A percentile compares a stretch with the other conserved stretches of the same genome.
These are phyloP conservation scores for Trichomalopsis sarcophagae DNA, from an alignment of 1,140 invertebrate species.

Conservation along the genomic window DNA sequence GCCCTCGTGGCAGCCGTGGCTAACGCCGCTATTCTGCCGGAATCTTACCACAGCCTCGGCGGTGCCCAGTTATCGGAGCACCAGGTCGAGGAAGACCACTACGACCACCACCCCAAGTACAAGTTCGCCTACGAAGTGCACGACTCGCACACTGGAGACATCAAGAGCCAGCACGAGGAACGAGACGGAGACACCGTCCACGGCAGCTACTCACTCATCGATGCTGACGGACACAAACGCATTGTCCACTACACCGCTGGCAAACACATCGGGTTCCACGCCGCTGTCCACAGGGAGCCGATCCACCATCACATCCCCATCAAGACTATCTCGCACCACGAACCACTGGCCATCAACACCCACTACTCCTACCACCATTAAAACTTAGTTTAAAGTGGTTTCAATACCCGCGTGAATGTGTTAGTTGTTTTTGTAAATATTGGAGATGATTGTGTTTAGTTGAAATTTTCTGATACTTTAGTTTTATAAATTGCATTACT, in stretches of 20 bases:
- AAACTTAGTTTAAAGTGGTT: no score
- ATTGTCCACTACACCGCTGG: slow-evolving; percentile 69
- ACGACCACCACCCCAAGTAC: slow-evolving; percentile 56
- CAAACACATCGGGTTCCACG: slow-evolving; percentile 65
- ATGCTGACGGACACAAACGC: slow-evolving; percentile 58
- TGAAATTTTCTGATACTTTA: no score
- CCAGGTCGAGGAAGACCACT: slow-evolving; percentile 53
- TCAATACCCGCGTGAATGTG: no score
- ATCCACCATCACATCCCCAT: neutral
- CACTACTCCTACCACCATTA: no score
- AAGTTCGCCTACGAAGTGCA: slow-evolving; percentile 54
- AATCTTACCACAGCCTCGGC: slow-evolving; percentile 47
- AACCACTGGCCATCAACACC: no score
- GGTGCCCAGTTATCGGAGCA: neutral
- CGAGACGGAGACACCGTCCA: slow-evolving; percentile 55
- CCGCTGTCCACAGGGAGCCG: slow-evolving; percentile 56
- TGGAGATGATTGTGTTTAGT: no score
- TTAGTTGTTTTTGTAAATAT: no score
- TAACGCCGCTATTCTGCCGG: slow-evolving; percentile 65
- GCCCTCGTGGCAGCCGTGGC: slow-evolving; percentile 71
- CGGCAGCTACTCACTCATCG: slow-evolving; percentile 58
- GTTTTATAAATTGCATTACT: no score
- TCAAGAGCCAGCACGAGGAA: slow-evolving; percentile 52
- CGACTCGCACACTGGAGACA: slow-evolving; percentile 42
- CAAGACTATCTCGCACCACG: no score